Percentiles rank a stretch among this genome's conserved stretches.
Evolutionary conservation across 1,140 invertebrate genomes (phyloP).

Genomic region (Caenorhabditis brenneri): DNA sequence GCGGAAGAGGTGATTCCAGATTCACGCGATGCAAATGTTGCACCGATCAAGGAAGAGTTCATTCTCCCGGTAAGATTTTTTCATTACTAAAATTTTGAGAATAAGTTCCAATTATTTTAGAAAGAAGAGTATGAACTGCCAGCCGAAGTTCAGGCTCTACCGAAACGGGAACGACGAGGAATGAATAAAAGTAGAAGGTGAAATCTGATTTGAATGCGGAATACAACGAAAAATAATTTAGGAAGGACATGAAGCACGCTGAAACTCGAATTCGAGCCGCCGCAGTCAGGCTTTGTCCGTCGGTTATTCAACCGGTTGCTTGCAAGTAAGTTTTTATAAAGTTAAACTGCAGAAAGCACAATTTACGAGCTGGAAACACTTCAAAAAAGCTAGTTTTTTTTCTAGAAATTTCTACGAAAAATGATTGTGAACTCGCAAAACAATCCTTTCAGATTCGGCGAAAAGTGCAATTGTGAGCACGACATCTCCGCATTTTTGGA

Average conservation of each 20-base stretch:
- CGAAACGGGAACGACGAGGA: constrained; percentile 73
- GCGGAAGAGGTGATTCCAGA: neutral
- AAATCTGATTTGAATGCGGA: neutral
- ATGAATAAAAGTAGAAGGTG: constrained; percentile 70
- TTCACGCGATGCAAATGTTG: constrained; percentile 19
- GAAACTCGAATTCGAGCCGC: constrained; percentile 56
- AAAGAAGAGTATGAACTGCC: constrained; percentile 59
- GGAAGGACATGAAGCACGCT: constrained; percentile 77
- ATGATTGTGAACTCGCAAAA: neutral
- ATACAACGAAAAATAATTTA: constrained; percentile 70
- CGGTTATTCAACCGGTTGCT: constrained; percentile 78
- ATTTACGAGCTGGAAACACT: no score
- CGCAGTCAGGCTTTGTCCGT: constrained; percentile 77
- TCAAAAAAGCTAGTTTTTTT: neutral
- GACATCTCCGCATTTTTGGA: constrained; percentile 76
- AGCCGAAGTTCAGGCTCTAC: constrained; percentile 74
- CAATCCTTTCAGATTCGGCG: constrained; percentile 56
- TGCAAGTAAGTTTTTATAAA: constrained; percentile 79
- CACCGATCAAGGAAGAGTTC: constrained; percentile 57
- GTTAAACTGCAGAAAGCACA: no score
- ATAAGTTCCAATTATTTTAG: neutral
- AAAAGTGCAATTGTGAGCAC: constrained; percentile 67
- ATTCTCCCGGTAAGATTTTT: constrained; percentile 15
- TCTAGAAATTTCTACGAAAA: constrained; percentile 1
- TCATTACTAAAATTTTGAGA: neutral